Evolutionary conservation across 1,140 invertebrate species (phyloP).

Genomic region (Meloidogyne hapla): DNA sequence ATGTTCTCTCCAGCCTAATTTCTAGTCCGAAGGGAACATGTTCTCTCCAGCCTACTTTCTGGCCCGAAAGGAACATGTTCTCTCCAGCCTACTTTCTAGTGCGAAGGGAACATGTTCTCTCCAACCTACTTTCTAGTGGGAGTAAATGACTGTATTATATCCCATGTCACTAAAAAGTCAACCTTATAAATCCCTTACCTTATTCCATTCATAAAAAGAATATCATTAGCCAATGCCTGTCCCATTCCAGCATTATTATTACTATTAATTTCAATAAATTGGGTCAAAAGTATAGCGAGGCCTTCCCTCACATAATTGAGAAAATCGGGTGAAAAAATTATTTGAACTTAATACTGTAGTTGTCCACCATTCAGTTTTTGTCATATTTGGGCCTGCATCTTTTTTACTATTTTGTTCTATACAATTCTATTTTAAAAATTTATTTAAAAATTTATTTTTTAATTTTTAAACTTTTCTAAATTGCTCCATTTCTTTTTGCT

Average conservation of each 20-base stretch:
- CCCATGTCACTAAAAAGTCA: too few species aligned
- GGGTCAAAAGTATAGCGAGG: constrained; percentile 27
- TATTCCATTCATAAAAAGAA: constrained; percentile 56
- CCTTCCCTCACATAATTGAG: constrained; percentile 11
- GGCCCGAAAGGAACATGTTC: too few species aligned
- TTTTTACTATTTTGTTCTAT: constrained; percentile 2
- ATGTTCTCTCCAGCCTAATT: too few species aligned
- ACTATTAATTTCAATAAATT: constrained; percentile 28
- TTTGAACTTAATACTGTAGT: constrained; percentile 1
- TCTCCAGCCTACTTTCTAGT: too few species aligned
- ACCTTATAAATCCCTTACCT: background rate
- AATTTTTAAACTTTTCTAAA: constrained; percentile 21
- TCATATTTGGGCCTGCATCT: constrained; percentile 8
- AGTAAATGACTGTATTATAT: too few species aligned
- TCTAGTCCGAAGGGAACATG: too few species aligned
- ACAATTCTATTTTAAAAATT: background rate
- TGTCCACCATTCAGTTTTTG: constrained; percentile 5
- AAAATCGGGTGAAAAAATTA: constrained; percentile 27
- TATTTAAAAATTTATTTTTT: background rate
- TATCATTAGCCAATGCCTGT: constrained; percentile 55
- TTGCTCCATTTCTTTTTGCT: constrained; percentile 17
- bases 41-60: too few species aligned
- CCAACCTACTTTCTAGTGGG: too few species aligned
- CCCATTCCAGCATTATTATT: constrained; percentile 33
- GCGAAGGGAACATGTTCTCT: too few species aligned